Base-by-base conservation (phyloP, 1,140 invertebrate genomes). In the Wiebesia pumilae region DNA sequence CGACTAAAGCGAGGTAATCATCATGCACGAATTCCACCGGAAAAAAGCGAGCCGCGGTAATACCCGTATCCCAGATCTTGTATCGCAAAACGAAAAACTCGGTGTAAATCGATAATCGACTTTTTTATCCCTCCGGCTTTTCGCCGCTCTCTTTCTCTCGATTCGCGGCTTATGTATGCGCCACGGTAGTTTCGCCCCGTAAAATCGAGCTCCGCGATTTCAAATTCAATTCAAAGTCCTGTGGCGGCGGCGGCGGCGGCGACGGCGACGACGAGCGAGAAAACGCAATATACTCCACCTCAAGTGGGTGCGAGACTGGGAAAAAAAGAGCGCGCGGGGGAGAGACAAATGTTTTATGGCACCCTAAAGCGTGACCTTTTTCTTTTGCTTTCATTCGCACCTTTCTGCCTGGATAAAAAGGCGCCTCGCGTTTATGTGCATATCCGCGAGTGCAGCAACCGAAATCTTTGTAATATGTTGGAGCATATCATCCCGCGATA, bases 201-300 rank as follows among this genome's bases (percentile, higher is more conserved):
- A 69, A 85, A 85, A 80, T 71, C 67, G 65, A 54, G 47, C 35
- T 43, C 12, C 69, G 58, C 62, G 80, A 82, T 83, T 83, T 87
- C 43, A 81, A 87, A 87, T 87, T 83, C 73, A 87, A 87, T 87
- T 87, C 51, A 75, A 83, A 83, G 83, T 54, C 58, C 73, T 19
- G 80, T 67, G 51, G 75, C 21, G 30, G 33, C n/a, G n/a, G n/a
- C n/a, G n/a, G n/a, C n/a, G n/a, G n/a, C n/a, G n/a, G n/a, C n/a
- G n/a, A n/a, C n/a, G n/a, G n/a, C n/a, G n/a, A n/a, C n/a, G n/a
- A n/a, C 24, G 65, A 54, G 47, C 24, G 47, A 58, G 77, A 58
- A 58, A 79, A 58, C 14, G 40, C 71, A 75, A 75, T 43, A 75
- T 75, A 75, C 40, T 75, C 71, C 38, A 24, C 21, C 40, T 43